Conservation (phyloP, 2,797 vertebrate species). For the Parauchenoglanis ngamensis region DNA sequence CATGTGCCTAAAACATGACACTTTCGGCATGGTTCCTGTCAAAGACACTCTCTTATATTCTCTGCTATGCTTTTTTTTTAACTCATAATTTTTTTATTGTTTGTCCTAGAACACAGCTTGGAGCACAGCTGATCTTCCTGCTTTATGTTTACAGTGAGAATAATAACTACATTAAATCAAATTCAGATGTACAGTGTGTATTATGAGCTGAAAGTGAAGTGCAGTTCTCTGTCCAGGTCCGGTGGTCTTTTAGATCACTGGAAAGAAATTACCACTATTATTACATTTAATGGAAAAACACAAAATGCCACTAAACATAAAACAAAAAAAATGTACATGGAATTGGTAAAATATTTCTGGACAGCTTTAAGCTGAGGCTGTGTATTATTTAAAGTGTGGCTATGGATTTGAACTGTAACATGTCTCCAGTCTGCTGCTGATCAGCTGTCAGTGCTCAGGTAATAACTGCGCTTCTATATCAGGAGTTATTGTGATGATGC, state of each 20-base stretch:
- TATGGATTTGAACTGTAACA: background rate
- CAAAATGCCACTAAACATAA: constrained; percentile 15
- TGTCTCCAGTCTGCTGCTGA: constrained; percentile 47
- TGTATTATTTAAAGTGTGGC: constrained; percentile 6
- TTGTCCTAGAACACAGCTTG: constrained; percentile 38
- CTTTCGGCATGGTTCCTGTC: constrained; percentile 70
- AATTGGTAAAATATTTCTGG: constrained; percentile 1
- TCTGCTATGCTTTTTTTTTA: constrained; percentile 31
- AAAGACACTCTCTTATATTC: constrained; percentile 68
- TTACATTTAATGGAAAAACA: constrained; percentile 21
- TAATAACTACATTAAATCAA: constrained; percentile 38
- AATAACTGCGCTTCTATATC: constrained; percentile 11
- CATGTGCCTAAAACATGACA: constrained; percentile 67
- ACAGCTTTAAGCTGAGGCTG: background rate
- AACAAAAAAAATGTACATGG: background rate
- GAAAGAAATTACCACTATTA: constrained; percentile 7
- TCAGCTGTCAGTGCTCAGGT: constrained; percentile 54
- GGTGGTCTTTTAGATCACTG: background rate
- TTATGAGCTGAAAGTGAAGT: constrained; percentile 3
- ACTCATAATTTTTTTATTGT: constrained; percentile 30
- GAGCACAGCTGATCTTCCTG: constrained; percentile 49
- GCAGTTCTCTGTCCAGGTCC: background rate
- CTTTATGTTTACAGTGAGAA: constrained; percentile 48
- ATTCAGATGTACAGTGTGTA: constrained; percentile 34
- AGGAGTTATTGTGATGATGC: constrained; percentile 58